phyloP scores from a whole-genome alignment of 2,797 vertebrate species.

The Anableps anableps region DNA sequence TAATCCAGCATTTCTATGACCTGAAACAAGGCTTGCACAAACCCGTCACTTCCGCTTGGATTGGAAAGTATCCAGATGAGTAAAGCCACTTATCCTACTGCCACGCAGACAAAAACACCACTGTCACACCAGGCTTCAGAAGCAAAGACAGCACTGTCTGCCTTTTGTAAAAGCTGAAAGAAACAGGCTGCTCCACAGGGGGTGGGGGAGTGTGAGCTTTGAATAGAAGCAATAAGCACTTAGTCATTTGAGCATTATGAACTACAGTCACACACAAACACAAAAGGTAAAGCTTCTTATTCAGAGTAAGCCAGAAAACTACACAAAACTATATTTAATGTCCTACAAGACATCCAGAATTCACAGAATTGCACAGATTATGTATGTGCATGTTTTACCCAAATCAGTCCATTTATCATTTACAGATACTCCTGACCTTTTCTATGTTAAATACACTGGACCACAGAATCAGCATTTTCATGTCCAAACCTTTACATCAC shows the following conservation, averaged over 20 bases:
- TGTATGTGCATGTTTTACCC: background rate
- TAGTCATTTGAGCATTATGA: slow-evolving; percentile 53
- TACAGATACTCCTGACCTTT: background rate
- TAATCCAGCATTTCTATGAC: slow-evolving; percentile 19
- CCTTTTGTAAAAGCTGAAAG: slow-evolving; percentile 46
- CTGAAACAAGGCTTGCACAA: slow-evolving; percentile 43
- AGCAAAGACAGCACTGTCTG: slow-evolving; percentile 43
- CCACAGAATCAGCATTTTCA: too few species aligned
- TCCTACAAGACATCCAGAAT: background rate
- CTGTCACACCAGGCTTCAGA: slow-evolving; percentile 15
- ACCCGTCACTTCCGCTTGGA: slow-evolving; percentile 41
- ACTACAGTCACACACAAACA: slow-evolving; percentile 43
- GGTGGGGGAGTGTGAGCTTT: slow-evolving; percentile 36
- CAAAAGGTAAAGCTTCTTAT: background rate
- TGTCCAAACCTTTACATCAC: too few species aligned
- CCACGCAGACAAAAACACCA: slow-evolving; percentile 7
- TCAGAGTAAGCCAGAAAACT: background rate
- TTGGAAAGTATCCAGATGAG: slow-evolving; percentile 48
- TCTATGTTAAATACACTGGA: too few species aligned
- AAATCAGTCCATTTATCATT: background rate
- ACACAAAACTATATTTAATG: background rate
- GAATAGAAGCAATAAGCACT: slow-evolving; percentile 58
- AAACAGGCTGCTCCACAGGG: slow-evolving; percentile 42
- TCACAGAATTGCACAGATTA: too few species aligned
- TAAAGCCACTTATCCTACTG: slow-evolving; percentile 46